Percentiles rank a stretch among this genome's conserved stretches.
Conservation (phyloP, 2,113 vertebrate genomes). For the Hirundichthys speculiger region DNA sequence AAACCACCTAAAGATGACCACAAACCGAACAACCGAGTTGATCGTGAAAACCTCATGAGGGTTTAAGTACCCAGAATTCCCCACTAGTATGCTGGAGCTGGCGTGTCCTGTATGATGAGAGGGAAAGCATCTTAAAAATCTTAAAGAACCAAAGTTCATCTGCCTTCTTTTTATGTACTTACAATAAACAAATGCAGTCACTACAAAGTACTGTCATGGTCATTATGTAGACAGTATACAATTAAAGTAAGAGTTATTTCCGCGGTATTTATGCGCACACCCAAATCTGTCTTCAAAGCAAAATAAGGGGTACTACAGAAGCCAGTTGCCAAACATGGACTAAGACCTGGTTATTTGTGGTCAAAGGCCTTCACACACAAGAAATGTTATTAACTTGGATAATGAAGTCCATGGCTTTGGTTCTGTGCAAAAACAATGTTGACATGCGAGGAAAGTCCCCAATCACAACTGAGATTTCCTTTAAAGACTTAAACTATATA, state of each 20-base stretch:
- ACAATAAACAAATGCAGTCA: constrained; percentile 12
- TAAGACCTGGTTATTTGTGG: constrained; percentile 44
- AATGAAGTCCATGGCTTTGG: constrained; percentile 50
- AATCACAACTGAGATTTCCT: constrained; percentile 23
- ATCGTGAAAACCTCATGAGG: too few relatives aligned
- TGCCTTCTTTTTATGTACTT: too few relatives aligned
- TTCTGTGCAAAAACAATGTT: constrained; percentile 61
- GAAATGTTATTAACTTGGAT: constrained; percentile 43
- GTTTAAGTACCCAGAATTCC: too few relatives aligned
- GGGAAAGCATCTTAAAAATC: too few relatives aligned
- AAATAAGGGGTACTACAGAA: constrained; percentile 20
- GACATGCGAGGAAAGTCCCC: constrained; percentile 53
- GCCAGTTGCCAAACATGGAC: constrained; percentile 44
- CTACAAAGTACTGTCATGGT: not conserved
- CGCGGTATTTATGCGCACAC: constrained; percentile 3
- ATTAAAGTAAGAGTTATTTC: too few relatives aligned
- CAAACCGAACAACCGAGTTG: too few relatives aligned
- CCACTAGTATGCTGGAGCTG: too few relatives aligned
- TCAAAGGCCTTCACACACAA: constrained; percentile 45
- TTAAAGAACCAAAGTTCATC: too few relatives aligned
- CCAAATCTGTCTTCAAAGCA: constrained; percentile 29
- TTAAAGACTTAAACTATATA: constrained; percentile 29
- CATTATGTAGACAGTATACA: too few relatives aligned
- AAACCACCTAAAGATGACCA: too few relatives aligned
- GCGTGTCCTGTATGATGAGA: too few relatives aligned